Conservation (phyloP, 2,797 vertebrate genomes). For the Parauchenoglanis punctatus region DNA sequence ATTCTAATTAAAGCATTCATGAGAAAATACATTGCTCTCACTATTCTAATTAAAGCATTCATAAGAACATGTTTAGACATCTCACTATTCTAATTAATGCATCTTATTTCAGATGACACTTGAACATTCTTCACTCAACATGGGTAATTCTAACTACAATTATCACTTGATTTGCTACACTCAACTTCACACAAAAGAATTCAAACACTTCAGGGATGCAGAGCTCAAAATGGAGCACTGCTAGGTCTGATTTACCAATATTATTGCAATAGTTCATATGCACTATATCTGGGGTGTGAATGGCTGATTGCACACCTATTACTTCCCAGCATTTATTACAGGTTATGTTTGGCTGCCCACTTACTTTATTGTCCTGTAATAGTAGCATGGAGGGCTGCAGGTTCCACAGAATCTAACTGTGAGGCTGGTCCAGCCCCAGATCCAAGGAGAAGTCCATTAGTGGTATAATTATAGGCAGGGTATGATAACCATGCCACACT, state of each 20-base stretch:
- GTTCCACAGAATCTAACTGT: neutral
- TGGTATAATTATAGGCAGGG: conserved; percentile 54
- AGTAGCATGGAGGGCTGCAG: neutral
- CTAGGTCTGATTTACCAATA: conserved; percentile 15
- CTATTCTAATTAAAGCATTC: neutral
- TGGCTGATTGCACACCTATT: conserved; percentile 38
- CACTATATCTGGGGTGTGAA: neutral
- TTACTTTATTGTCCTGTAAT: conserved; percentile 25
- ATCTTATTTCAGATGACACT: neutral
- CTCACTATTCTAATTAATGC: conserved; percentile 1
- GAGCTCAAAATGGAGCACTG: conserved; percentile 11
- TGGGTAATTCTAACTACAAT: neutral
- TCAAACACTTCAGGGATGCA: conserved; percentile 4
- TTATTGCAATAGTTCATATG: neutral
- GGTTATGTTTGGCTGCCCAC: conserved; percentile 14
- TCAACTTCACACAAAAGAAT: neutral
- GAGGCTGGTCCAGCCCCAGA: conserved; percentile 33
- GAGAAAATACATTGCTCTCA: neutral
- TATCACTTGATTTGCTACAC: neutral
- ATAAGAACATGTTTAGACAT: neutral
- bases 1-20: neutral
- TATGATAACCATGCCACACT: conserved; percentile 55
- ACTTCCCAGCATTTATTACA: conserved; percentile 35
- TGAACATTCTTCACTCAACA: neutral
- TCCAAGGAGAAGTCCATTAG: conserved; percentile 54